phyloP scores from a whole-genome alignment of 92 coral and sea anemone species.

The Micromussa lordhowensis region DNA sequence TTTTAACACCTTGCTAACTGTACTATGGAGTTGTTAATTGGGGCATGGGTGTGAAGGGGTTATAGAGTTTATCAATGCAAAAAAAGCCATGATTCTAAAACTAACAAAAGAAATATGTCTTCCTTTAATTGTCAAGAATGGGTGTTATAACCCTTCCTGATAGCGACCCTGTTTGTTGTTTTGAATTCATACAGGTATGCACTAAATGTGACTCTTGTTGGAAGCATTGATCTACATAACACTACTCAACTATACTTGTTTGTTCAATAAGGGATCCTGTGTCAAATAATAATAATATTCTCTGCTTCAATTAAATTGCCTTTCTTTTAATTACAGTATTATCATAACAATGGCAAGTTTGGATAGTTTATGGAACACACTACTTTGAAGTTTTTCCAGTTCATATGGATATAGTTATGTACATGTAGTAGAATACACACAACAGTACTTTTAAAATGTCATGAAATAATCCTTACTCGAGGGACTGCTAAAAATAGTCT shows the following conservation, averaged over 20 bases:
- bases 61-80: background rate
- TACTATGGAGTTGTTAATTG: background rate
- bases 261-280: background rate
- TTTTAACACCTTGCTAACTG: background rate
- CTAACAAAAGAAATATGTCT: background rate
- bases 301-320: background rate
- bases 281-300: background rate
- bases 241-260: too few relatives aligned
- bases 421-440: background rate
- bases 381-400: background rate
- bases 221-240: background rate
- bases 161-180: too few relatives aligned
- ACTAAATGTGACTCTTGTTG: background rate
- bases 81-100: background rate
- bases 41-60: background rate
- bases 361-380: background rate
- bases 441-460: too few relatives aligned
- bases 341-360: slow-evolving; percentile 4
- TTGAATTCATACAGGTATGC: background rate
- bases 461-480: background rate
- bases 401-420: background rate
- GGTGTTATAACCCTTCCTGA: background rate
- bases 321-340: background rate
- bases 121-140: background rate
- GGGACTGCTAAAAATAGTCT: background rate